Conservation (phyloP, 1,140 invertebrate genomes). For the Fopius arisanus region DNA sequence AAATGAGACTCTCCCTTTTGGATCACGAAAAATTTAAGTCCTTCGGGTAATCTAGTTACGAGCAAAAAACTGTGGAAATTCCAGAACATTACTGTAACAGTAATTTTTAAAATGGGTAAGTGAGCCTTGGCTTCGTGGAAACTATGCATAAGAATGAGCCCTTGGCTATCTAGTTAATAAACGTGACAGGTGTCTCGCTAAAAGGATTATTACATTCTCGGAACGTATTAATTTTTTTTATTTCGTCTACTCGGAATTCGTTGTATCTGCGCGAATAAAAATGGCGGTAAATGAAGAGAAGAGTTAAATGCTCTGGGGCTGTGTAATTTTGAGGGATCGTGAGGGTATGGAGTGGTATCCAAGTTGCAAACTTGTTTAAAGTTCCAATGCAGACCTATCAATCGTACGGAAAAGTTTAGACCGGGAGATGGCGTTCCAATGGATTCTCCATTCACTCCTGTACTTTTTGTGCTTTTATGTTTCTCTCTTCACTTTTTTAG, state of each 20-base stretch:
- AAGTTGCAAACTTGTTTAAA: slow-evolving; percentile 43
- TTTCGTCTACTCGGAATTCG: too few relatives aligned
- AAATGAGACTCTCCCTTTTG: too few relatives aligned
- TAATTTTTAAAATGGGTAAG: neutral
- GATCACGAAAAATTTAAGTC: neutral
- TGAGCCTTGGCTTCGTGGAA: neutral
- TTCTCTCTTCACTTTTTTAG: slow-evolving; percentile 26
- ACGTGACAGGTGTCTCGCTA: slow-evolving; percentile 14
- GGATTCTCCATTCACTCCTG: slow-evolving; percentile 18
- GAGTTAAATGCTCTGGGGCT: neutral
- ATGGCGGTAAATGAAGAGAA: slow-evolving; percentile 33
- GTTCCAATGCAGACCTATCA: slow-evolving; percentile 43
- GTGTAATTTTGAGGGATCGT: neutral
- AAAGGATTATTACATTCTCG: too few relatives aligned
- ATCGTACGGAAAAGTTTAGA: slow-evolving; percentile 40
- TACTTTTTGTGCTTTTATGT: slow-evolving; percentile 9
- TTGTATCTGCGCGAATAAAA: neutral
- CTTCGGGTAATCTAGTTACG: neutral
- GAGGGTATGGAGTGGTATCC: neutral
- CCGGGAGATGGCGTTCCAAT: slow-evolving; percentile 3
- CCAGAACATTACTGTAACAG: neutral
- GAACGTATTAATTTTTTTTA: too few relatives aligned
- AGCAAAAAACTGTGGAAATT: neutral
- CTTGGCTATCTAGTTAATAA: slow-evolving; percentile 1
- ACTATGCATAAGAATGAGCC: slow-evolving; percentile 34